phyloP scores from a whole-genome alignment of 2,797 vertebrate genomes.

The Vireo griseus region DNA sequence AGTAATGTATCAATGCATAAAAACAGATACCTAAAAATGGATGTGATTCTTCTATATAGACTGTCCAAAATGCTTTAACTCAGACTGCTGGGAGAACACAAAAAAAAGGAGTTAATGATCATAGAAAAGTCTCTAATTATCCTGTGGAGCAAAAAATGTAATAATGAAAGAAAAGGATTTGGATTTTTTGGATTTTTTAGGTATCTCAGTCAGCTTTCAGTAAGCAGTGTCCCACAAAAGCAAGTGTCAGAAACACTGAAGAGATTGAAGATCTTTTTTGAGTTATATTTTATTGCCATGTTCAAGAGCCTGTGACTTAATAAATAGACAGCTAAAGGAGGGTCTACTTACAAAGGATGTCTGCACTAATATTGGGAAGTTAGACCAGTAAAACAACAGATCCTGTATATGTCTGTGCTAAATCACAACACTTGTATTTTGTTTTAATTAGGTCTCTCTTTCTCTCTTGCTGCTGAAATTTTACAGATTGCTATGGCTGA shows the following conservation, averaged over 20 bases:
- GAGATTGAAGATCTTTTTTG: not conserved
- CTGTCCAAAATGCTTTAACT: not conserved
- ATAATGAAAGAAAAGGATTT: not conserved
- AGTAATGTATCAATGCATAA: not conserved
- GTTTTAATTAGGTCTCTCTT: conserved; percentile 3
- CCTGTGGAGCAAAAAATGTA: not conserved
- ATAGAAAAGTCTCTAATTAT: not conserved
- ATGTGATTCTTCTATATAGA: not conserved
- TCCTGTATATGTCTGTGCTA: not conserved
- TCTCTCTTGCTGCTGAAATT: not conserved
- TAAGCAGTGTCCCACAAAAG: not conserved
- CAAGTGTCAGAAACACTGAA: not conserved
- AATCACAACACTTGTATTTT: not conserved
- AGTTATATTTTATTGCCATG: not conserved
- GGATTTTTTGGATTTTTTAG: not conserved
- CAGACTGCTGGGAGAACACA: not conserved
- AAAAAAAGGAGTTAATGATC: not conserved
- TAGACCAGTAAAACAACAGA: not conserved
- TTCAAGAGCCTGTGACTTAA: not conserved
- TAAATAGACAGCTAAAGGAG: not conserved
- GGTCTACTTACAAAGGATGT: not conserved
- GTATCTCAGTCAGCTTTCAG: not conserved
- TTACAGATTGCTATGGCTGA: not conserved
- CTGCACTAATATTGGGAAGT: not conserved
- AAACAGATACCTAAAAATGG: not conserved